phyloP scores from a whole-genome alignment of 2,113 vertebrate genomes.

The Megatriorchis doriae region DNA sequence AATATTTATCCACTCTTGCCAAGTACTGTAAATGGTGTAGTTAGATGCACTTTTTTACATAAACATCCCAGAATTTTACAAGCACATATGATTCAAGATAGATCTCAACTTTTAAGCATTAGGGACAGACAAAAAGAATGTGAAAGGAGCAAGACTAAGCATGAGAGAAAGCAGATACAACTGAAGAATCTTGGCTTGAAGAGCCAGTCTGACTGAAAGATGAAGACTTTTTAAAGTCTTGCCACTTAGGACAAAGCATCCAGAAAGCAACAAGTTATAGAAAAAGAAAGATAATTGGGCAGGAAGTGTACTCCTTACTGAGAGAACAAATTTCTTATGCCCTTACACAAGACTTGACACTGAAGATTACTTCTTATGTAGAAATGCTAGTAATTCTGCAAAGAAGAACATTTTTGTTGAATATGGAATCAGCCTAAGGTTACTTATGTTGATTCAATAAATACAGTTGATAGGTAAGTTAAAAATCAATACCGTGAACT shows the following conservation, averaged over 20 bases:
- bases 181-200: conserved; percentile 17
- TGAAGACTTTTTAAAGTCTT: conserved; percentile 13
- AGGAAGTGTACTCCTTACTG: background rate
- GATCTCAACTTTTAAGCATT: conserved; percentile 72
- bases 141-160: conserved; percentile 52
- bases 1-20: conserved; percentile 2
- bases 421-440: background rate
- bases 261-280: background rate
- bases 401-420: background rate
- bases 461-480: background rate
- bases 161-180: conserved; percentile 76
- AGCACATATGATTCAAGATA: conserved; percentile 12
- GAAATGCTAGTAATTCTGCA: background rate
- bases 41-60: background rate
- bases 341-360: conserved; percentile 28
- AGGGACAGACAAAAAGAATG: conserved; percentile 71
- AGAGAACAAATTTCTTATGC: background rate
- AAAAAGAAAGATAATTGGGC: conserved; percentile 9
- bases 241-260: conserved; percentile 15
- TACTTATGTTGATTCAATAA: background rate
- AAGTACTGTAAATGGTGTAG: background rate
- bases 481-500: background rate
- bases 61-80: conserved; percentile 14
- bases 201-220: background rate
- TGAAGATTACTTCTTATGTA: background rate